A percentile compares a stretch with the other conserved stretches of the same genome.
phyloP scores from a whole-genome alignment of 2,113 vertebrate species.

The Dicerorhinus sumatrensis region DNA sequence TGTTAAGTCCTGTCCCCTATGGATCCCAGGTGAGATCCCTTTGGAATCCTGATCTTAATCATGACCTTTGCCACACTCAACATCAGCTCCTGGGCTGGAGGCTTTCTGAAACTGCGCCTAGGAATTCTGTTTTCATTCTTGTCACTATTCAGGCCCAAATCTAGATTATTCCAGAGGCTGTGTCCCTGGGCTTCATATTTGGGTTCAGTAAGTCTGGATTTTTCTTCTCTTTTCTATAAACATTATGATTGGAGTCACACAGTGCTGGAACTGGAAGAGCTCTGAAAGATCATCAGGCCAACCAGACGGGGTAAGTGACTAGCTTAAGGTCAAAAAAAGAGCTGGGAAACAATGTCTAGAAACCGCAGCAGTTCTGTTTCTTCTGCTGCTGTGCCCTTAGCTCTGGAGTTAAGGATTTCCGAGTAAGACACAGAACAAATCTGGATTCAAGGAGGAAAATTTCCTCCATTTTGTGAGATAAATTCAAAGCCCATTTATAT shows the following conservation, averaged over 20 bases:
- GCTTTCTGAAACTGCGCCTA: not conserved
- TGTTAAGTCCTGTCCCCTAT: not conserved
- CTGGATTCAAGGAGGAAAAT: not conserved
- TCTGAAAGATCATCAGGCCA: not conserved
- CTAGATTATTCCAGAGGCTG: not conserved
- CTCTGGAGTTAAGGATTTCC: not conserved
- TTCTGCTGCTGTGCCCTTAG: not conserved
- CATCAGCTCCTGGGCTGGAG: not conserved
- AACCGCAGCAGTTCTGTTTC: not conserved
- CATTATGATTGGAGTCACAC: not conserved
- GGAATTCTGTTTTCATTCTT: not conserved
- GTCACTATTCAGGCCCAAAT: not conserved
- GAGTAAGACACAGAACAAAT: not conserved
- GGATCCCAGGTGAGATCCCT: not conserved
- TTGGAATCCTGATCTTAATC: not conserved
- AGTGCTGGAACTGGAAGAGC: not conserved
- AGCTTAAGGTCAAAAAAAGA: not conserved
- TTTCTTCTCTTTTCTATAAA: not conserved
- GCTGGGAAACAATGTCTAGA: not conserved
- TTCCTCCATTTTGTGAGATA: not conserved
- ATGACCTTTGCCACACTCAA: not conserved
- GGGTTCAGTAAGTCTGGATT: not conserved
- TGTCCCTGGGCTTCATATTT: not conserved
- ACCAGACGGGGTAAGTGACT: not conserved
- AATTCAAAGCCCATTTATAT: not conserved